Percentiles rank a stretch among this genome's conserved stretches.
phyloP scores from a whole-genome alignment of 2,113 vertebrate species.

The Dicaeum eximium region DNA sequence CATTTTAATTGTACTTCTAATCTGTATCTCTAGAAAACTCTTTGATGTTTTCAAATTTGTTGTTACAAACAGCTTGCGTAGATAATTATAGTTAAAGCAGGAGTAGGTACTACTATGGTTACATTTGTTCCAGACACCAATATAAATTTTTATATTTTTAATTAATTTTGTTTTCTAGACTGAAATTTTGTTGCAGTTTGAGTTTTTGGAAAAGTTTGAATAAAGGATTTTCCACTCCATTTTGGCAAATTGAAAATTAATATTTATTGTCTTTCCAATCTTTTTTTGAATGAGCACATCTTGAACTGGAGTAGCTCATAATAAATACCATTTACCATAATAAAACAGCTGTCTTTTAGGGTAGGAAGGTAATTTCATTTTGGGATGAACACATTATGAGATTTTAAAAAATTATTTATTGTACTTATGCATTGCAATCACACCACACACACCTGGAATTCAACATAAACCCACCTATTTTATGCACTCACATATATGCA shows the following conservation, averaged over 20 bases:
- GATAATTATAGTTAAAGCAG: neutral
- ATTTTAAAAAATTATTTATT: neutral
- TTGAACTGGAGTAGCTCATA: neutral
- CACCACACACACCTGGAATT: neutral
- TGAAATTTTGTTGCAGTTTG: neutral
- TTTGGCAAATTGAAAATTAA: neutral
- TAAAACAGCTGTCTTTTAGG: neutral
- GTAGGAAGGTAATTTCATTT: neutral
- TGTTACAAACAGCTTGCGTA: neutral
- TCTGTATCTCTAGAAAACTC: neutral
- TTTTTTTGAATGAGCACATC: neutral
- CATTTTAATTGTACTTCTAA: neutral
- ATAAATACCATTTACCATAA: neutral
- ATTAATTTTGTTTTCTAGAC: neutral
- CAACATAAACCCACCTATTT: neutral
- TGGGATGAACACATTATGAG: neutral
- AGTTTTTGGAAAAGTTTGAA: neutral
- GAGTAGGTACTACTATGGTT: neutral
- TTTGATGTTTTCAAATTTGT: neutral
- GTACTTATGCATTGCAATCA: neutral
- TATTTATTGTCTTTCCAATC: neutral
- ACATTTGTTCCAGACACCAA: neutral
- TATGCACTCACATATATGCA: neutral
- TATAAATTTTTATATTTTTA: neutral
- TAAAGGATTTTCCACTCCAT: neutral